Base-by-base conservation (phyloP, 2,113 vertebrate species). In the Guaruba guarouba region DNA sequence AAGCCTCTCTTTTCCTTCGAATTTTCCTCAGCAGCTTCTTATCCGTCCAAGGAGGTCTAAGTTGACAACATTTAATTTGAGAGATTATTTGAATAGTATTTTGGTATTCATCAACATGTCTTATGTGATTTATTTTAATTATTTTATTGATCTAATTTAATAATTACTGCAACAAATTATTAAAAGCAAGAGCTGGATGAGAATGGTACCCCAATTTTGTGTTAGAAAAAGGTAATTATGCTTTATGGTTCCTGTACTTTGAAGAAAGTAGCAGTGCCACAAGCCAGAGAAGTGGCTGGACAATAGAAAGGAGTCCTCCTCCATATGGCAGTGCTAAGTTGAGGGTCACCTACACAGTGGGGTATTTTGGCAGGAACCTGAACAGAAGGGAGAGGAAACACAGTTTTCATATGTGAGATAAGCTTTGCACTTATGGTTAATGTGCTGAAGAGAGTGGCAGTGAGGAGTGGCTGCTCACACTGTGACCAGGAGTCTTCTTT, bases 321-420 rank as follows among this genome's bases (percentile, higher is more conserved):
- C 25, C 11, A 1, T 4, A 7, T 5, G 10, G 16, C 11, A 10
- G 13, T 46, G 4, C 35, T n/a, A 17, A 70, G 9, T 10, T 3
- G 5, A 15, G 29, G 43, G 16, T 61, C 17, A 29, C 23, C 25
- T 64, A 8, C 1, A 3, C 11, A 0, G 1, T 5, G 8, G 14
- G 63, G 55, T 28, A 37, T 71, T 73, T 48, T 75, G 51, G 6
- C 39, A 83, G 70, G 52, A 90, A 17, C n/a, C 13, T 41, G 35
- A 82, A 41, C 10, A 57, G 0, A 2, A 57, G 29, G 43, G 43
- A 78, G 52, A 44, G 35, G 55, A 81, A 81, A 22, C 2, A 3
- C 27, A 66, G 1, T 2, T n/a, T 67, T 73, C 28, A 2, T 5
- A 17, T 4, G 6, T 10, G 25, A 82, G 33, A 11, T 7, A 7